Percentiles rank a stretch among this genome's conserved stretches.
phyloP scores from a whole-genome alignment of 2,888 invertebrate genomes.

The Congeria kusceri region DNA sequence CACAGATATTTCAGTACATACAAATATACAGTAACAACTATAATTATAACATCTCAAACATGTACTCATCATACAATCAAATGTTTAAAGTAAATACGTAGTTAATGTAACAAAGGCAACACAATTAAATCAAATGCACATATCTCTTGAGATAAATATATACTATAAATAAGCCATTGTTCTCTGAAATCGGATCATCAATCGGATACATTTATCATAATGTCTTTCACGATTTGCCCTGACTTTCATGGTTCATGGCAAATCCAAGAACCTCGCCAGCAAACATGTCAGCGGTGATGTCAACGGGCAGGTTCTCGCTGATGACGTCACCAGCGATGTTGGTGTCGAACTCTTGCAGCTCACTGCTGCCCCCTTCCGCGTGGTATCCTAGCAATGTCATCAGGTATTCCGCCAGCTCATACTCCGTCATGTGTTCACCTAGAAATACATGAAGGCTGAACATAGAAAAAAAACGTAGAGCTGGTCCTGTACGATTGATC shows the following conservation, averaged over 20 bases:
- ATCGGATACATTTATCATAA: not conserved
- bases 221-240: not conserved
- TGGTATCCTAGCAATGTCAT: conserved; percentile 84
- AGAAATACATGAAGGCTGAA: conserved; percentile 18
- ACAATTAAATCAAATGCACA: too few species aligned
- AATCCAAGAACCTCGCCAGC: conserved; percentile 83
- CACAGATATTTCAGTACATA: too few species aligned
- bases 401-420: conserved; percentile 84
- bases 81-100: too few species aligned
- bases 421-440: conserved; percentile 85
- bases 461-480: not conserved
- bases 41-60: too few species aligned
- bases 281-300: conserved; percentile 83
- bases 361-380: conserved; percentile 84
- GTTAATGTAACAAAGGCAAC: too few species aligned
- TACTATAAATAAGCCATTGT: too few species aligned
- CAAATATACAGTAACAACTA: too few species aligned
- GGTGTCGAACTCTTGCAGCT: conserved; percentile 81
- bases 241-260: conserved; percentile 70
- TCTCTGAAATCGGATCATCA: too few species aligned
- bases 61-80: too few species aligned
- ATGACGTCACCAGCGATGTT: conserved; percentile 79
- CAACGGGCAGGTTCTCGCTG: conserved; percentile 82
- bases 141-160: too few species aligned
- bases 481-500: not conserved